phyloP scores from a whole-genome alignment of 2,113 vertebrate species.

The Tursiops truncatus region DNA sequence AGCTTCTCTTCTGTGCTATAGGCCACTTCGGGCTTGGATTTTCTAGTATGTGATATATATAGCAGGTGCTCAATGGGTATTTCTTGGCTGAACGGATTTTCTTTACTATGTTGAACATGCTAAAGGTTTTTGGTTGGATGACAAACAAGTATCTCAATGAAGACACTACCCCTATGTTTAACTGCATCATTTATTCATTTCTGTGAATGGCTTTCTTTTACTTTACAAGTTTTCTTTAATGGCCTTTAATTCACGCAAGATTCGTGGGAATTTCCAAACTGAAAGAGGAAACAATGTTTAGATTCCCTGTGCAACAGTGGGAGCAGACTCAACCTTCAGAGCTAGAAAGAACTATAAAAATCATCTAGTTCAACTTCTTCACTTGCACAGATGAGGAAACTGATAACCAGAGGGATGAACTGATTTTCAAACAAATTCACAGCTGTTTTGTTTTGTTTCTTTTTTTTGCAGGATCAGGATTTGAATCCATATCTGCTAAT shows the following conservation, averaged over 20 bases:
- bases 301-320: not conserved
- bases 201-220: not conserved
- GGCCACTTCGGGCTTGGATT: not conserved
- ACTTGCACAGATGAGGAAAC: not conserved
- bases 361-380: not conserved
- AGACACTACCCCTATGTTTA: not conserved
- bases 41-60: not conserved
- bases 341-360: not conserved
- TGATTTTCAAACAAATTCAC: not conserved
- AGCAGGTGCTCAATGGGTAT: not conserved
- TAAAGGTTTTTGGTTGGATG: not conserved
- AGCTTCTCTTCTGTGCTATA: not conserved
- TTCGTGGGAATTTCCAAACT: not conserved
- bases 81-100: not conserved
- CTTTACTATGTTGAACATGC: not conserved
- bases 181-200: not conserved
- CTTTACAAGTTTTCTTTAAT: conserved; percentile 1
- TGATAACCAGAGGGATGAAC: not conserved
- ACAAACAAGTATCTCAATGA: not conserved
- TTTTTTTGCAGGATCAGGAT: not conserved
- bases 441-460: not conserved
- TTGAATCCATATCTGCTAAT: not conserved
- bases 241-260: not conserved
- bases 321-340: not conserved
- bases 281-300: not conserved